Evolutionary conservation across 2,797 vertebrate genomes (phyloP), one percentile per base, ranked within the genome.

Genomic region (Todus mexicanus): DNA sequence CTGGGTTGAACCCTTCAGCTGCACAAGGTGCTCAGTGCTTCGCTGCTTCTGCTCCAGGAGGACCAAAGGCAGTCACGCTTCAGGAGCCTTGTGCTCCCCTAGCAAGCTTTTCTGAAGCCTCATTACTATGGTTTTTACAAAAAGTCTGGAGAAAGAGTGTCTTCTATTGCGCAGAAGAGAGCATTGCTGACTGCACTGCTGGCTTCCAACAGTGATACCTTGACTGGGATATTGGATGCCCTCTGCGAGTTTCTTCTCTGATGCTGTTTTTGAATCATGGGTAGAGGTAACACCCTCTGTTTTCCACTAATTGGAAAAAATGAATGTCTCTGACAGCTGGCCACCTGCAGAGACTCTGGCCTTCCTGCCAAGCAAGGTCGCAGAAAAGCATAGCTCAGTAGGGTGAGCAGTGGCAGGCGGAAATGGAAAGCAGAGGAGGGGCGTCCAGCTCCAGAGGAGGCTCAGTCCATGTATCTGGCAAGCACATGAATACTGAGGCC

Each of bases 281-380:
- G 9, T 51, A 73, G 72, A 81, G 26, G 47, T 73, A 83, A 66
- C 59, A 69, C 16, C 54, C 81, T 84, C 79, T 69, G 31, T 91
- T 94, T 91, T 80, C 45, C 72, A 56, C 75, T 95, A 84, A 80
- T 23, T 91, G 84, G 89, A 63, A 83, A 69, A 93, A 87, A 83
- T 61, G 4, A 78, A 63, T 83, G 70, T 89, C 33, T 38, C 54
- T 86, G 88, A 81, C 86, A 90, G 73, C 63, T 84, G 80, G 66
- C 92, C 4, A 4, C 92, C 77, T 35, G 40, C 90, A 92, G 88
- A 91, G 43, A 40, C 64, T 59, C 78, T 59, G 76, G 45, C 63
- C 85, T 92, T 78, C 63, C 84, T 90, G 66, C 77, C 91, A 82
- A 78, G 37, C 47, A 60, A 95, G 88, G 74, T 89, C 18, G 1